These are phyloP conservation scores for Paelopatides confundens DNA, from an alignment of 53 echinoderm and acorn worm species.

Conservation along the genomic window DNA sequence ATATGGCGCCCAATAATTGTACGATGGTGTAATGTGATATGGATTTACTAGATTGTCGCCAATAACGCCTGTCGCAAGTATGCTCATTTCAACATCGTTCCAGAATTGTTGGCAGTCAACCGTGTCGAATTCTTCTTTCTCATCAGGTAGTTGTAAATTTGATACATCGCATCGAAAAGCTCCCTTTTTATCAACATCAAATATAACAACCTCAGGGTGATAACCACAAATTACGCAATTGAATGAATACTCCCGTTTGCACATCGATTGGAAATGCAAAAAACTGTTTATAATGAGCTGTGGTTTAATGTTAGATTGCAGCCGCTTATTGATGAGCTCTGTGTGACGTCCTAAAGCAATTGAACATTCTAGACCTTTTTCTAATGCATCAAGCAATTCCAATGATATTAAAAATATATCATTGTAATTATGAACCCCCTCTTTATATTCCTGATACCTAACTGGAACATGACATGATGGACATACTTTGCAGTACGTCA, in stretches of 20 bases:
- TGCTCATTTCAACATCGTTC: background rate
- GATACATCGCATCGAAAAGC: constrained; percentile 16
- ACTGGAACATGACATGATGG: background rate
- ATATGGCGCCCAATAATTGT: background rate
- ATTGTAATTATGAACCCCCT: constrained; percentile 25
- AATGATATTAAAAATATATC: background rate
- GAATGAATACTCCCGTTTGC: background rate
- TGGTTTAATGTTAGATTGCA: background rate
- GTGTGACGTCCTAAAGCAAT: constrained; percentile 10
- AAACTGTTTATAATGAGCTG: constrained; percentile 1
- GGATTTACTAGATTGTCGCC: background rate
- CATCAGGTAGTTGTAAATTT: background rate
- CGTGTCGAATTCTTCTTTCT: background rate
- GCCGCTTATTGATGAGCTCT: background rate
- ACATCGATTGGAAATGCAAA: constrained; percentile 18
- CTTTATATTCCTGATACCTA: constrained; percentile 15
- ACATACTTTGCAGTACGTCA: constrained; percentile 29
- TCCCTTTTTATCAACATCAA: constrained; percentile 28
- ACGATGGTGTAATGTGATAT: background rate
- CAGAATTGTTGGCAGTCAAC: constrained; percentile 7
- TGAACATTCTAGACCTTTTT: background rate
- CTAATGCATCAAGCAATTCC: background rate
- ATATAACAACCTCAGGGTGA: constrained; percentile 12
- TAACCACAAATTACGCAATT: constrained; percentile 31
- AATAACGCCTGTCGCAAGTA: background rate